A percentile compares a stretch with the other conserved stretches of the same genome.
These are phyloP conservation scores for Crossocerus cetratus DNA, from an alignment of 2,888 invertebrate species.

Conservation along the genomic window DNA sequence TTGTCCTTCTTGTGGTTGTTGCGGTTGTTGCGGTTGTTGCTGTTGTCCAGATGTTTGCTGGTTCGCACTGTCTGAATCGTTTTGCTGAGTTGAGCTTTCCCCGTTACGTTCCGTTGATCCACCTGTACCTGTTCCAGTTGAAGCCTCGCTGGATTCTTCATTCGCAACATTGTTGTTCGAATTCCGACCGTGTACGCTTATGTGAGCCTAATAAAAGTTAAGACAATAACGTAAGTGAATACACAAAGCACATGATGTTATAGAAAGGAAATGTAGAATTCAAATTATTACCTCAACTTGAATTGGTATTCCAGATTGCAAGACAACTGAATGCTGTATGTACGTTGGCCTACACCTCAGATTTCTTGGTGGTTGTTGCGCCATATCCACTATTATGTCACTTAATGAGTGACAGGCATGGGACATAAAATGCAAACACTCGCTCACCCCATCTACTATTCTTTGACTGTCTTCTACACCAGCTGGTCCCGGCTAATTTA, in stretches of 20 bases:
- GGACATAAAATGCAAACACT: slow-evolving; percentile 89
- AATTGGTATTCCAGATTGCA: slow-evolving; percentile 83
- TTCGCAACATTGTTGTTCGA: slow-evolving; percentile 61
- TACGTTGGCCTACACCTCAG: slow-evolving; percentile 85
- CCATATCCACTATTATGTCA: slow-evolving; percentile 88
- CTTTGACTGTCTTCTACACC: slow-evolving; percentile 77
- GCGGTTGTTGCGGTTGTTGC: slow-evolving; percentile 31
- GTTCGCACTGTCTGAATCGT: slow-evolving; percentile 43
- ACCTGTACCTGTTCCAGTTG: slow-evolving; percentile 36
- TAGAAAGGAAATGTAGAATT: neutral
- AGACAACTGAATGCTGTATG: slow-evolving; percentile 83
- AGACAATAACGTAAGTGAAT: neutral
- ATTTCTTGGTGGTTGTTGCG: slow-evolving; percentile 83
- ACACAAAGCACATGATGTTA: no score
- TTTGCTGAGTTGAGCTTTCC: slow-evolving; percentile 51
- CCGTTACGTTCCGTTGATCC: slow-evolving; percentile 30
- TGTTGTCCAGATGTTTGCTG: slow-evolving; percentile 49
- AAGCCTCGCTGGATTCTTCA: slow-evolving; percentile 51
- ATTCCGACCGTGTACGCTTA: slow-evolving; percentile 66
- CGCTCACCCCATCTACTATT: slow-evolving; percentile 86
- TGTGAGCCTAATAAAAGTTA: slow-evolving; percentile 62
- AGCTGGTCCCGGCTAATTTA: no score
- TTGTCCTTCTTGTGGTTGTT: slow-evolving; percentile 49
- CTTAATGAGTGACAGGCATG: slow-evolving; percentile 94
- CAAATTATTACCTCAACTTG: slow-evolving; percentile 79